Base-by-base conservation (phyloP, 2,113 vertebrate genomes). In the Peromyscus polionotus region DNA sequence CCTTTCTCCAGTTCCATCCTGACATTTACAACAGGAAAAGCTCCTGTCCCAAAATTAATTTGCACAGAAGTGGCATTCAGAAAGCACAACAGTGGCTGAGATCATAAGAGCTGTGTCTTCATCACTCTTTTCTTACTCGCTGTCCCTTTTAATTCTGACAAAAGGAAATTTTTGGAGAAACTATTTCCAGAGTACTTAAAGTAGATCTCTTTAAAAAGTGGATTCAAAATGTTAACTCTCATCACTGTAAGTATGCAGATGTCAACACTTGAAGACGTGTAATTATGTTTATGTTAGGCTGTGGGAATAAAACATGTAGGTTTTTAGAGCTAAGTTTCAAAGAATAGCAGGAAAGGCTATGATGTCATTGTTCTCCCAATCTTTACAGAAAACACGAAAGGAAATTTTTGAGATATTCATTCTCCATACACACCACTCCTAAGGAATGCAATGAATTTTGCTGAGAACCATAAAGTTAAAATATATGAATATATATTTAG, bases 331-430 rank as follows among this genome's bases (percentile, higher is more conserved):
- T 59, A 1, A 28, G 14, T 90, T 70, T 94, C 70, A 93, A 96
- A 97, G 95, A 98, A 96, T 94, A 96, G 63, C 80, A 94, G 94
- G 97, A 97, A 97, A 95, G 73, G 51, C 59, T 87, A 75, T 77
- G 83, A 93, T 1, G 13, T 92, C 83, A 96, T 48, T 93, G 57
- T 92, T 93, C 54, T 94, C 77, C 24, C 91, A 93, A 87, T 90
- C 59, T 96, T 97, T 97, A 97, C 72, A 68, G 93, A 90, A 67
- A 96, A 88, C 9, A n/a, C 65, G 70, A 93, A 98, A 88, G 91
- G 96, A 98, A 98, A 96, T 80, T 90, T 95, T 89, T 70, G 79
- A 95, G 68, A 96, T 92, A 90, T 22, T 93, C 45, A 88, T 84
- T 77, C n/a, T 96, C 83, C 48, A 83, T 36, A 90, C 5, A 93